Conservation (phyloP, 2,113 vertebrate species). For the Mungos mungo region DNA sequence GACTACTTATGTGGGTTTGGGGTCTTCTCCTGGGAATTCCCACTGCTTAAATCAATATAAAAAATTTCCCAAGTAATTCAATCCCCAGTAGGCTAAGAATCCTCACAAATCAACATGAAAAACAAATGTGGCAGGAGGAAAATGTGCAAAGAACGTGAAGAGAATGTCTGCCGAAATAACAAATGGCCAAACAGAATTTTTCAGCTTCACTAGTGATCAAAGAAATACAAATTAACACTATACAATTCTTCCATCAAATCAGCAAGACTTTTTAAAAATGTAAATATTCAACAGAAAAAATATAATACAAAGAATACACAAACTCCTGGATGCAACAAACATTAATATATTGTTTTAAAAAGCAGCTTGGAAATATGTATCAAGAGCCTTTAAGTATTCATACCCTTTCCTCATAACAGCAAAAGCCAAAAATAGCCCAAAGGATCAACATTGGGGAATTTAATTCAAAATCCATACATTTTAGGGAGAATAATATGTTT, state of each 20-base stretch:
- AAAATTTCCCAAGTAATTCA: constrained; percentile 46
- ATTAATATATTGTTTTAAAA: neutral
- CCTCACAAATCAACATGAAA: neutral
- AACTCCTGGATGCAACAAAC: constrained; percentile 22
- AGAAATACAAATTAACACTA: constrained; percentile 49
- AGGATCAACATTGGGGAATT: neutral
- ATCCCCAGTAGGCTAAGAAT: constrained; percentile 11
- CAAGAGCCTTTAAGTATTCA: neutral
- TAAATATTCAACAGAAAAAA: neutral
- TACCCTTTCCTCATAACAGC: neutral
- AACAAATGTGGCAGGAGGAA: constrained; percentile 24
- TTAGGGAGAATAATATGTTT: constrained; percentile 2
- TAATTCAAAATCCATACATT: constrained; percentile 50
- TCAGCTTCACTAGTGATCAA: constrained; percentile 53
- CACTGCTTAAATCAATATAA: constrained; percentile 32
- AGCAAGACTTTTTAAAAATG: constrained; percentile 12
- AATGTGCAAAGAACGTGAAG: neutral
- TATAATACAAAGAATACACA: constrained; percentile 15
- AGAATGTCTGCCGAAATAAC: constrained; percentile 41
- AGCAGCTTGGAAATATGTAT: neutral
- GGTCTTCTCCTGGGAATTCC: neutral
- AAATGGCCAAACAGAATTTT: constrained; percentile 50
- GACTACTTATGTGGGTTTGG: neutral
- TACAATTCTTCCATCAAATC: constrained; percentile 12
- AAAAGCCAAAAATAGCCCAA: constrained; percentile 32